phyloP scores from a whole-genome alignment of 2,113 vertebrate species.

The Hystrix cristata region DNA sequence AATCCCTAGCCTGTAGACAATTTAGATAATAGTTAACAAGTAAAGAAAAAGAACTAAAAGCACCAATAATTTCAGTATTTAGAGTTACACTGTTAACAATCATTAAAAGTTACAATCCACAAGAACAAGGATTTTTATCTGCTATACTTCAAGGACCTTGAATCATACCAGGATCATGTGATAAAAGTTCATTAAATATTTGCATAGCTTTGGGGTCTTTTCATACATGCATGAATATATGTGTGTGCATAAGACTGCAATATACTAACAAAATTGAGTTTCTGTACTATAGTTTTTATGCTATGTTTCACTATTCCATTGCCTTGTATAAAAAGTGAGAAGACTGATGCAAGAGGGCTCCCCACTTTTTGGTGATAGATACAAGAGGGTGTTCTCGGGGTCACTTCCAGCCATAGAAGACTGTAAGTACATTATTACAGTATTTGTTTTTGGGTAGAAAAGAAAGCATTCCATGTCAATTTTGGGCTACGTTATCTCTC shows the following conservation, averaged over 20 bases:
- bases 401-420: background rate
- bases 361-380: background rate
- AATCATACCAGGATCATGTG: background rate
- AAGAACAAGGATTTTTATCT: background rate
- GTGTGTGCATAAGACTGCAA: background rate
- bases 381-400: background rate
- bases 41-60: conserved; percentile 13
- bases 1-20: background rate
- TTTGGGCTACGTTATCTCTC: background rate
- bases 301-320: background rate
- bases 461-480: background rate
- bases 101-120: background rate
- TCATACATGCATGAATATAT: background rate
- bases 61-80: background rate
- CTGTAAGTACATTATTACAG: background rate
- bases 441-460: background rate
- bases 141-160: background rate
- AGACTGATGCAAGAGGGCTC: background rate
- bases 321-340: background rate
- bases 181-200: background rate
- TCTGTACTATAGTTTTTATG: background rate
- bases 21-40: background rate
- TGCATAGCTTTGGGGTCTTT: background rate
- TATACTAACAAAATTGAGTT: conserved; percentile 12
- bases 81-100: background rate